Evolutionary conservation across 2,888 invertebrate species (phyloP).

Genomic region (Cryptocephalus moraei): DNA sequence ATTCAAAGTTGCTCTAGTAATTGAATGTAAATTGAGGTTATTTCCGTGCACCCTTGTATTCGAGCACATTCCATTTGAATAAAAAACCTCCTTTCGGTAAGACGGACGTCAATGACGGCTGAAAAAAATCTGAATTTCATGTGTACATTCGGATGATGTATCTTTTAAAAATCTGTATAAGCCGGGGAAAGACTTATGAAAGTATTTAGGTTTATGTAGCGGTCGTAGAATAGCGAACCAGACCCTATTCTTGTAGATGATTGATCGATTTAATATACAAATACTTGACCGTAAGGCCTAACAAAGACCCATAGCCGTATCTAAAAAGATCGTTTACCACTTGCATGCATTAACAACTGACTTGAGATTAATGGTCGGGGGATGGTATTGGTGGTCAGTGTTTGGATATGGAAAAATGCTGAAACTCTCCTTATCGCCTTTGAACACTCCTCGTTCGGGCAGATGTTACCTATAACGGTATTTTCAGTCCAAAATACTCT

Average conservation of each 20-base stretch:
- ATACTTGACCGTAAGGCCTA: constrained; percentile 41
- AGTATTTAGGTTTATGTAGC: constrained; percentile 29
- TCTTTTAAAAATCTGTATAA: constrained; percentile 17
- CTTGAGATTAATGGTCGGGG: constrained; percentile 37
- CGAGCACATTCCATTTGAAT: no score
- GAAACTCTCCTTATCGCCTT: constrained; percentile 11
- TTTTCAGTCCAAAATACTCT: no score
- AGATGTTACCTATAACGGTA: no score
- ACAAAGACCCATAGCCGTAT: constrained; percentile 31
- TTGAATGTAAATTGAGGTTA: no score
- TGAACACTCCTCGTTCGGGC: constrained; percentile 8
- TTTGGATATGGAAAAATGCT: constrained; percentile 27
- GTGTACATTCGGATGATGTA: constrained; percentile 13
- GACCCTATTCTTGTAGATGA: constrained; percentile 37
- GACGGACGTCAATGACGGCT: no score
- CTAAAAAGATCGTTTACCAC: constrained; percentile 39
- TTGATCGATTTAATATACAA: constrained; percentile 43
- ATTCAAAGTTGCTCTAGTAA: no score
- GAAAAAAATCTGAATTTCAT: constrained; percentile 11
- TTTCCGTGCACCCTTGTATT: no score
- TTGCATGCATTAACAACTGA: constrained; percentile 38
- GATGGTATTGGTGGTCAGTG: constrained; percentile 3
- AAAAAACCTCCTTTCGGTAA: no score
- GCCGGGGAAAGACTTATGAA: constrained; percentile 15
- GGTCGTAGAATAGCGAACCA: constrained; percentile 23